phyloP scores from a whole-genome alignment of 2,113 vertebrate genomes.

The Macquaria australasica region DNA sequence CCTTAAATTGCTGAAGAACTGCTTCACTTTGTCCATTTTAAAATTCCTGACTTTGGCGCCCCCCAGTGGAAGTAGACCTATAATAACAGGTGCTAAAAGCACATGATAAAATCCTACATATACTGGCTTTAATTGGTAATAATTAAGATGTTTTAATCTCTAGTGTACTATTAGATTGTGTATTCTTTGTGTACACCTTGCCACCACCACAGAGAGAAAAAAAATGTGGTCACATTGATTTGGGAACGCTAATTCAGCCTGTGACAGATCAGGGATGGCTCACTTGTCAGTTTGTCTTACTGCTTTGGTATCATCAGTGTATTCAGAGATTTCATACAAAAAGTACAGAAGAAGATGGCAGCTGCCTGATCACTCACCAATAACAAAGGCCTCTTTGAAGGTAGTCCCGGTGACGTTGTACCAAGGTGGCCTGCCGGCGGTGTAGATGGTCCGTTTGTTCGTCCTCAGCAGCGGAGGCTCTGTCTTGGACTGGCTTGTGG shows the following conservation, averaged over 20 bases:
- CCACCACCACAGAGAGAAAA: no score
- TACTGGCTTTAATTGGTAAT: no score
- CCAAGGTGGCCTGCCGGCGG: conserved; percentile 91
- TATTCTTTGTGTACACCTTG: no score
- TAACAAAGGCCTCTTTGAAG: conserved; percentile 93
- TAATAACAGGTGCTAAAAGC: not conserved
- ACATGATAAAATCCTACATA: no score
- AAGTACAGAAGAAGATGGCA: no score
- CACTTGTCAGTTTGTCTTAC: no score
- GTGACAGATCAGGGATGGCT: not conserved
- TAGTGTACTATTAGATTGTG: no score
- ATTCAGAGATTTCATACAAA: no score
- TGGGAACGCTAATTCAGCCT: not conserved
- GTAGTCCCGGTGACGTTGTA: conserved; percentile 93
- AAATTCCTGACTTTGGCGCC: not conserved
- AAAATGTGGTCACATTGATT: no score
- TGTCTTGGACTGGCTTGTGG: conserved; percentile 87
- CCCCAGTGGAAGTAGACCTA: not conserved
- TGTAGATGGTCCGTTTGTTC: conserved; percentile 92
- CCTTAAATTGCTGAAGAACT: not conserved
- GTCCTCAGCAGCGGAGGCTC: conserved; percentile 90
- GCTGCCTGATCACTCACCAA: conserved; percentile 80
- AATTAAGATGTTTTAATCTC: no score
- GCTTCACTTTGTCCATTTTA: not conserved
- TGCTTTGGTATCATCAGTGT: no score